phyloP scores from a whole-genome alignment of 2,113 vertebrate species.

The Vulpes ferrilata region DNA sequence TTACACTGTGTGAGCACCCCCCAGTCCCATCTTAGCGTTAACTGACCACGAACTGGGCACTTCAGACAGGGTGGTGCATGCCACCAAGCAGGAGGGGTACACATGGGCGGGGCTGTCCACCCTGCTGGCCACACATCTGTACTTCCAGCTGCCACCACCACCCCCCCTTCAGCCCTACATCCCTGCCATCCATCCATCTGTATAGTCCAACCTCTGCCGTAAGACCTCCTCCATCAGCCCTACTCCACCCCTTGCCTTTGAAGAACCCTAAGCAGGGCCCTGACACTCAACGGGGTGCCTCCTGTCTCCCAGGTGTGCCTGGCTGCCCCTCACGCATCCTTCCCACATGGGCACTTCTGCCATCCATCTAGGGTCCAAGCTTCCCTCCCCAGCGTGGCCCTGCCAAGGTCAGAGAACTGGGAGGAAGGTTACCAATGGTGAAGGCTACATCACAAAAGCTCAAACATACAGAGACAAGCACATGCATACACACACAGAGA shows the following conservation, averaged over 20 bases:
- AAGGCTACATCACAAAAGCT: background rate
- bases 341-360: background rate
- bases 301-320: background rate
- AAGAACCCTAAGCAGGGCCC: background rate
- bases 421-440: background rate
- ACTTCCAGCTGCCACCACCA: conserved; percentile 46
- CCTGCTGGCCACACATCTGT: background rate
- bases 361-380: fast-evolving
- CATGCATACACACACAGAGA: fast-evolving
- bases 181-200: background rate
- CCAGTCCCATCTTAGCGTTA: background rate
- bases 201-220: conserved; percentile 53
- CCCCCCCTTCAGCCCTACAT: background rate
- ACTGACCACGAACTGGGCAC: background rate
- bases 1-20: conserved; percentile 84
- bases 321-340: background rate
- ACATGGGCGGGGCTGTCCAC: background rate
- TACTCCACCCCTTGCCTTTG: background rate
- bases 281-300: fast-evolving
- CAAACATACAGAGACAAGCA: fast-evolving
- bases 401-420: background rate
- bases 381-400: background rate
- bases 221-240: background rate
- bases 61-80: background rate
- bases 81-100: conserved; percentile 36